These are phyloP conservation scores for Lacerta bilineata DNA, from an alignment of 2,797 vertebrate species.

Conservation along the genomic window DNA sequence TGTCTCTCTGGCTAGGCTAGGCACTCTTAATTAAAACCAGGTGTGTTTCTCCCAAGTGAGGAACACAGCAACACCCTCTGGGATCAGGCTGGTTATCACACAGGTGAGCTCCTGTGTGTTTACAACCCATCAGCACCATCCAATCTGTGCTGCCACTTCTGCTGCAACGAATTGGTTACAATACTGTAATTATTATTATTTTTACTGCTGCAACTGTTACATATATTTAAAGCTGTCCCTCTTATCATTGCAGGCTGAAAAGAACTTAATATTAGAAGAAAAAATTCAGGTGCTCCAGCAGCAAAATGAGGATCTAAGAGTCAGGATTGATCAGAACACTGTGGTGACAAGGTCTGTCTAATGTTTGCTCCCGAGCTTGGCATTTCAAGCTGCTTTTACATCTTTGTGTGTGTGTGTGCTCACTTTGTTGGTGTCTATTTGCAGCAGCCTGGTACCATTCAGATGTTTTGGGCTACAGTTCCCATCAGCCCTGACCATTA, in stretches of 20 bases:
- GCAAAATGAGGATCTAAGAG: slow-evolving; percentile 96
- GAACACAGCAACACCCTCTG: neutral
- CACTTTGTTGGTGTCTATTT: neutral
- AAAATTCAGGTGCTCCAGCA: slow-evolving; percentile 94
- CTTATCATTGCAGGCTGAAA: slow-evolving; percentile 87
- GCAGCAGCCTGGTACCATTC: too few relatives aligned
- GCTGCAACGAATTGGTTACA: neutral
- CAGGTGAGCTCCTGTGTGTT: neutral
- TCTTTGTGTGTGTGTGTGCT: neutral
- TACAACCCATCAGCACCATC: neutral
- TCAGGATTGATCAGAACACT: slow-evolving; percentile 92
- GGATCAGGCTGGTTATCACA: neutral
- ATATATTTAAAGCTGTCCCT: slow-evolving; percentile 64
- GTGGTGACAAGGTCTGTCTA: slow-evolving; percentile 90
- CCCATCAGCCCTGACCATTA: too few relatives aligned
- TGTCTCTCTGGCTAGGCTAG: neutral
- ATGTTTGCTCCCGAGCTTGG: slow-evolving; percentile 28
- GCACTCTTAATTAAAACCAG: neutral
- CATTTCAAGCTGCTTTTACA: slow-evolving; percentile 15
- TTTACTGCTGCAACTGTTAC: neutral
- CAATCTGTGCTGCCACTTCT: neutral
- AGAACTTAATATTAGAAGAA: slow-evolving; percentile 94
- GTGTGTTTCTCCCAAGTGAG: neutral
- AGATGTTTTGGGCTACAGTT: too few relatives aligned
- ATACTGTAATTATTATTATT: neutral